These are phyloP conservation scores for Aplochiton taeniatus DNA, from an alignment of 2,797 vertebrate species.

Conservation along the genomic window DNA sequence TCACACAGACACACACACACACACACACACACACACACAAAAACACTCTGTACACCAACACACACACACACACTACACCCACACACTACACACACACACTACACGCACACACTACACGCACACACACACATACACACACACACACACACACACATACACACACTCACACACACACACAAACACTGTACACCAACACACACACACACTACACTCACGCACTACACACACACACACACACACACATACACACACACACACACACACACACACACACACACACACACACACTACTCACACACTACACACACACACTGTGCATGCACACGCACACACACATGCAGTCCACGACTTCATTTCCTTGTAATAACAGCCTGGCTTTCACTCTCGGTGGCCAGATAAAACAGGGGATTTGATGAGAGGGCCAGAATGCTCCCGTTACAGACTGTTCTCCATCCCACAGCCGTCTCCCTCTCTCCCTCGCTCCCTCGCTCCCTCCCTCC, in stretches of 20 bases:
- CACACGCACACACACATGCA: neutral
- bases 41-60: neutral
- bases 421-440: constrained; percentile 11
- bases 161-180: neutral
- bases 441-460: constrained; percentile 13
- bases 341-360: constrained; percentile 15
- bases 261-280: too few species aligned
- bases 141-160: constrained; percentile 13
- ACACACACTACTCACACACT: neutral
- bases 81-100: neutral
- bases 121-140: constrained; percentile 38
- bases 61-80: neutral
- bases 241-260: neutral
- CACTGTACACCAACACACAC: constrained; percentile 88
- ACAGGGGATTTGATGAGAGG: constrained; percentile 43
- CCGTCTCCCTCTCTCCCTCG: constrained; percentile 1
- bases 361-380: constrained; percentile 55
- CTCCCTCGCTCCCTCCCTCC: neutral
- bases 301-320: neutral
- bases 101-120: constrained; percentile 7
- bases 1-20: neutral
- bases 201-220: too few species aligned
- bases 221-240: neutral
- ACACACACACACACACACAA: neutral
- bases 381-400: constrained; percentile 60